Base-by-base conservation (phyloP, 2,888 invertebrate genomes). In the Leptopterna dolabrata region DNA sequence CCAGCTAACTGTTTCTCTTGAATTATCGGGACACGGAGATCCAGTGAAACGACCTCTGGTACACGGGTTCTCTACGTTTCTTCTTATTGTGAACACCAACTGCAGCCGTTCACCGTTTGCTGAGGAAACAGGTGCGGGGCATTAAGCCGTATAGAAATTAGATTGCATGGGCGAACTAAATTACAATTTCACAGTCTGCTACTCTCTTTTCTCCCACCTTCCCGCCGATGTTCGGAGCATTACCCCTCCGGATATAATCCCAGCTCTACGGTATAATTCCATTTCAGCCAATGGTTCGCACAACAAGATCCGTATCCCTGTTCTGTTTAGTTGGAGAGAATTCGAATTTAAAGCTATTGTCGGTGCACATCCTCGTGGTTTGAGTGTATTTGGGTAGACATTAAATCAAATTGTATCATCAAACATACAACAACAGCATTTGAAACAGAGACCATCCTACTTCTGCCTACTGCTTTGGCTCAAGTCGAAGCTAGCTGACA, bases 141-240 rank as follows among this genome's bases (percentile, higher is more conserved):
- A 78, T 78, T 45, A 78, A 43, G 78, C 45, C 41, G 78, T 78
- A 78, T 78, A 45, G 78, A 45, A 78, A 78, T 78, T 78, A 78
- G 45, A 78, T 78, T 45, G 78, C 78, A 78, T 9, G 36, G 76
- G 78, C 16, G 78, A 78, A 78, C 45, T 78, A 36, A 78, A 78
- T 78, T 78, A 78, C 27, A 45, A 78, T 78, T 78, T 78, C 78
- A 78, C 78, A 78, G 78, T 78, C 78, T 78, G 78, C n/a, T 43
- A 78, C 78, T 78, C 78, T 78, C 78, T 45, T 78, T 78, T 45
- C 78, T 78, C 7, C 45, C 27, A 11, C 73, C 73, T 24, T 36
- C 27, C 19, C 78, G 45, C 78, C 41, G 45, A 78, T 78, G 6
- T 78, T 45, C 45, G 45, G 45, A 43, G 78, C 78, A 78, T 78